phyloP scores from a whole-genome alignment of 1,140 invertebrate genomes.

The Nasonia vitripennis region DNA sequence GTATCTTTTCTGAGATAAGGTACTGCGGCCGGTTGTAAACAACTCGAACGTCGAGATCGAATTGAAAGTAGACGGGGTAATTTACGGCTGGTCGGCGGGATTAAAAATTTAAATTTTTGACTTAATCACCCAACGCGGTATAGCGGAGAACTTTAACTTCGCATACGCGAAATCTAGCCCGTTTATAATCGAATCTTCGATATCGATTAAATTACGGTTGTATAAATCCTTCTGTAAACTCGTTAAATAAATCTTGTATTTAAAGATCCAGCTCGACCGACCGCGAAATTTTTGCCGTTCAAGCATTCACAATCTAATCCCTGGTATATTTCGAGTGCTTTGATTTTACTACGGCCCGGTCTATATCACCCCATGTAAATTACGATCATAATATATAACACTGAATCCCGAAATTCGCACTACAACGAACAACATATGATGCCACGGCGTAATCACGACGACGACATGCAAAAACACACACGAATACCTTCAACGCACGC shows the following conservation, averaged over 20 bases:
- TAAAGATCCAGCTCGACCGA: too few relatives aligned
- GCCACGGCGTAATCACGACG: background rate
- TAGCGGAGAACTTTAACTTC: too few relatives aligned
- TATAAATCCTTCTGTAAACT: too few relatives aligned
- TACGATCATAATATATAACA: background rate
- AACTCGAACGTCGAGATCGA: too few relatives aligned
- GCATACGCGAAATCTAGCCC: too few relatives aligned
- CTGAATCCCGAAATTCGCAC: background rate
- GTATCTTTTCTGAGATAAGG: too few relatives aligned
- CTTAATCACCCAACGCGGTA: background rate
- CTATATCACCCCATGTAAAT: background rate
- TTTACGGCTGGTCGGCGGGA: too few relatives aligned
- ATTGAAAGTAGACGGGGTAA: too few relatives aligned
- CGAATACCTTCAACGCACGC: background rate
- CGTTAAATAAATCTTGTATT: too few relatives aligned
- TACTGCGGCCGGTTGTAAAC: too few relatives aligned
- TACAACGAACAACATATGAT: background rate
- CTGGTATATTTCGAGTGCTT: background rate
- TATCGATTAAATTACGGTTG: too few relatives aligned
- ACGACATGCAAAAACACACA: background rate
- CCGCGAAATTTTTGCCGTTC: background rate
- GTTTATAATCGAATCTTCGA: too few relatives aligned
- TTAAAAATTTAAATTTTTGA: background rate
- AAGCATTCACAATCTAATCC: background rate
- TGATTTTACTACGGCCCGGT: constrained; percentile 40